A percentile compares a stretch with the other conserved stretches of the same genome.
Evolutionary conservation across 2,797 vertebrate genomes (phyloP).

Genomic region (Poliocrania exsul): DNA sequence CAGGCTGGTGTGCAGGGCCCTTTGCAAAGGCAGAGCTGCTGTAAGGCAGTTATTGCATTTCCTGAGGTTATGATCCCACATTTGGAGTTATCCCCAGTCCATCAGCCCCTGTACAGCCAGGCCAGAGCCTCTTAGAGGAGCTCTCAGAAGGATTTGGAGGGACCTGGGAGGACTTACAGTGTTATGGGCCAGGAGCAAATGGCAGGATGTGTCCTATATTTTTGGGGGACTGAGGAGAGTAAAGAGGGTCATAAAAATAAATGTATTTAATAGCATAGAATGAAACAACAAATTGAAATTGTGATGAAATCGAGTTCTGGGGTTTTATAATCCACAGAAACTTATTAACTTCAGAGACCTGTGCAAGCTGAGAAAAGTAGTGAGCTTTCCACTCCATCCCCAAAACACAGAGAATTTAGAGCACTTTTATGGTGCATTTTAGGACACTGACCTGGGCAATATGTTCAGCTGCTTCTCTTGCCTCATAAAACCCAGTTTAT

Average conservation of each 20-base stretch:
- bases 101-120: neutral
- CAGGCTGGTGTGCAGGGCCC: neutral
- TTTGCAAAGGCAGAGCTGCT: neutral
- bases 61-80: neutral
- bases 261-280: neutral
- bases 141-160: neutral
- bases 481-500: conserved; percentile 38
- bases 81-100: neutral
- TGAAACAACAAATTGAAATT: conserved; percentile 32
- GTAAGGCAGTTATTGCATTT: accelerated
- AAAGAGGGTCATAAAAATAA: neutral
- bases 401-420: conserved; percentile 27
- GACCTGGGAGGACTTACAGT: accelerated
- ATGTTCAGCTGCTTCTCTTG: neutral
- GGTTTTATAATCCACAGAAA: conserved; percentile 40
- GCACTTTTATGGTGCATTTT: conserved; percentile 23
- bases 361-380: neutral
- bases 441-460: conserved; percentile 40
- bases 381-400: neutral
- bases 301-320: conserved; percentile 3
- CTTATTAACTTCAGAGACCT: conserved; percentile 21
- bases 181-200: neutral
- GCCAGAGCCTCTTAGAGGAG: neutral
- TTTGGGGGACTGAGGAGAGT: neutral
- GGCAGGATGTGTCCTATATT: neutral